Evolutionary conservation across 2,888 invertebrate species (phyloP), one percentile per base, ranked within the genome.

Genomic region (Mimumesa dahlbomi): DNA sequence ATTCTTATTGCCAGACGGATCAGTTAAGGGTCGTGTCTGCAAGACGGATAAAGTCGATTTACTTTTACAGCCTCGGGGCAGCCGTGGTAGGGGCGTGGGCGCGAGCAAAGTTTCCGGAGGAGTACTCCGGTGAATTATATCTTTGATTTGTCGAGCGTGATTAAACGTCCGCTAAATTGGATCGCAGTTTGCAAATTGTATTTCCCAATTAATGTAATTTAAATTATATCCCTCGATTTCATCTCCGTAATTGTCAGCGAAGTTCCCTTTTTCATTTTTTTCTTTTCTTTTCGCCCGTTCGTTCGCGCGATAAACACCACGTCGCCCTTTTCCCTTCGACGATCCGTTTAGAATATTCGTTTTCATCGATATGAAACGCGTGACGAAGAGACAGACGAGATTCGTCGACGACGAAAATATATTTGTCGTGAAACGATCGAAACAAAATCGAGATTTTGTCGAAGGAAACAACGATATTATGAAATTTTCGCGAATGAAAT

Each of bases 91-190:
- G 59, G 69, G 64, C 59, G 72, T 59, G 54, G 62, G 59, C 50
- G 48, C 61, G 43, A 45, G 65, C 56, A 49, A 59, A 49, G 66
- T 75, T 76, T 79, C 72, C 58, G 72, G 68, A 71, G 65, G 65
- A 66, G 62, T 63, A 65, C 68, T 58, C 73, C 68, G 59, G 61
- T 71, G 73, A 78, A 79, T 78, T 73, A 77, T 66, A 76, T 64
- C 76, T 77, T 74, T 79, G 79, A 79, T 79, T 77, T 62, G 67
- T 71, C 66, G 68, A 68, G 73, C 77, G 75, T 79, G 75, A 81
- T 78, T 77, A 81, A 82, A 81, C 53, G 77, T 40, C 63, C 25
- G 64, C 58, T 50, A 67, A 79, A 75, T 77, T 71, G 70, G 66
- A 66, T 62, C 52, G 63, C 48, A 63, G 76, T 66, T 57, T 49